phyloP scores from a whole-genome alignment of 2,797 vertebrate genomes.

The Pangasius krempfi region DNA sequence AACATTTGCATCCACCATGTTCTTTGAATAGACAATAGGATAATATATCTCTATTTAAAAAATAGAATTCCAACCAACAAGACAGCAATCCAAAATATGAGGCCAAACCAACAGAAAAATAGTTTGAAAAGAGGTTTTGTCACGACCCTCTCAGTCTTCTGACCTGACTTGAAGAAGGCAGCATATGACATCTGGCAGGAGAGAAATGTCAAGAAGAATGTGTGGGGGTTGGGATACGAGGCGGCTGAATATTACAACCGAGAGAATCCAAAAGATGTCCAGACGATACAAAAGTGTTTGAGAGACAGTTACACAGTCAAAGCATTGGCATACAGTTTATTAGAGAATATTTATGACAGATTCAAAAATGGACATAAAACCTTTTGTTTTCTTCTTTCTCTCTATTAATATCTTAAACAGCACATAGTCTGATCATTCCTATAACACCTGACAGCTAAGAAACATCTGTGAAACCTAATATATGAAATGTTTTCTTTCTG shows the following conservation, averaged over 20 bases:
- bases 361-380: background rate
- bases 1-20: background rate
- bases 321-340: background rate
- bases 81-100: background rate
- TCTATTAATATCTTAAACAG: background rate
- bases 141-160: slow-evolving; percentile 3
- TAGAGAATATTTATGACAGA: background rate
- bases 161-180: slow-evolving; percentile 28
- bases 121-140: slow-evolving; percentile 25
- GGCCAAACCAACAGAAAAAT: background rate
- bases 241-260: slow-evolving; percentile 19
- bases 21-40: background rate
- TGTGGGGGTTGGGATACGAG: slow-evolving; percentile 31
- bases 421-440: background rate
- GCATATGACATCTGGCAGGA: slow-evolving; percentile 39
- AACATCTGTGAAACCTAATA: background rate
- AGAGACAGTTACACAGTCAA: background rate
- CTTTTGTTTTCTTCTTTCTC: background rate
- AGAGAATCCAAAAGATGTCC: slow-evolving; percentile 19
- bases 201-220: slow-evolving; percentile 36
- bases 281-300: slow-evolving; percentile 4
- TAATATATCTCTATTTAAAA: background rate
- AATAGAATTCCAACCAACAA: background rate
- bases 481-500: background rate
- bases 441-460: background rate